Evolutionary conservation across 2,888 invertebrate species (phyloP).

Genomic region (Volucella inanis): DNA sequence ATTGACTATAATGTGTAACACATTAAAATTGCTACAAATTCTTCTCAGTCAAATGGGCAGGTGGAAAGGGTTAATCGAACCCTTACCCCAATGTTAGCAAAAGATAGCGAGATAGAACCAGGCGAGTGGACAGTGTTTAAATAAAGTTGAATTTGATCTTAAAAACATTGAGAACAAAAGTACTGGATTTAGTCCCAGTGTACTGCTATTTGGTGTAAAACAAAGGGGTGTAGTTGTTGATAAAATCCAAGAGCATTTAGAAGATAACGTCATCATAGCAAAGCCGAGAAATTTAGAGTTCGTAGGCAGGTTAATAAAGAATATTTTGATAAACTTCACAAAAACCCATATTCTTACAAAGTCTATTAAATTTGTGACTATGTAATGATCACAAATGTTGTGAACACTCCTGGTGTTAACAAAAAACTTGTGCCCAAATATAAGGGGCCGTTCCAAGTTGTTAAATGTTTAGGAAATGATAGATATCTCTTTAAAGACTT

Average conservation of each 20-base stretch:
- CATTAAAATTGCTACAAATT: conserved; percentile 39
- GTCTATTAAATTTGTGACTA: conserved; percentile 62
- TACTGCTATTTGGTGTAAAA: conserved; percentile 67
- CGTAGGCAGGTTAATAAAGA: conserved; percentile 72
- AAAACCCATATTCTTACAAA: conserved; percentile 68
- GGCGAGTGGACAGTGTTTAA: conserved; percentile 14
- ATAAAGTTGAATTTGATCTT: conserved; percentile 33
- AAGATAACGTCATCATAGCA: conserved; percentile 10
- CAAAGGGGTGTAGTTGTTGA: conserved; percentile 76
- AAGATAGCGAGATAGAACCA: conserved; percentile 37
- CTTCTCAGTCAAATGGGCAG: conserved; percentile 49
- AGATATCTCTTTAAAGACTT: conserved; percentile 71
- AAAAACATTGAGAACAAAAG: conserved; percentile 65
- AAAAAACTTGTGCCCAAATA: conserved; percentile 75
- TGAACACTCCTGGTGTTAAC: conserved; percentile 69
- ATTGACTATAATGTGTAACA: conserved; percentile 14
- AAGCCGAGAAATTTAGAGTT: conserved; percentile 34
- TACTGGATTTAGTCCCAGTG: conserved; percentile 75
- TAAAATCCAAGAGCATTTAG: conserved; percentile 48
- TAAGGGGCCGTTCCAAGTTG: conserved; percentile 75
- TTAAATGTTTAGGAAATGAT: conserved; percentile 67
- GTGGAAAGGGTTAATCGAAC: conserved; percentile 24
- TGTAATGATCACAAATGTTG: conserved; percentile 75
- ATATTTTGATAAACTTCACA: conserved; percentile 59
- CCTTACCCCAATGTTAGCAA: conserved; percentile 52